phyloP scores from a whole-genome alignment of 1,140 invertebrate genomes.

The Rhagoletis pomonella region DNA sequence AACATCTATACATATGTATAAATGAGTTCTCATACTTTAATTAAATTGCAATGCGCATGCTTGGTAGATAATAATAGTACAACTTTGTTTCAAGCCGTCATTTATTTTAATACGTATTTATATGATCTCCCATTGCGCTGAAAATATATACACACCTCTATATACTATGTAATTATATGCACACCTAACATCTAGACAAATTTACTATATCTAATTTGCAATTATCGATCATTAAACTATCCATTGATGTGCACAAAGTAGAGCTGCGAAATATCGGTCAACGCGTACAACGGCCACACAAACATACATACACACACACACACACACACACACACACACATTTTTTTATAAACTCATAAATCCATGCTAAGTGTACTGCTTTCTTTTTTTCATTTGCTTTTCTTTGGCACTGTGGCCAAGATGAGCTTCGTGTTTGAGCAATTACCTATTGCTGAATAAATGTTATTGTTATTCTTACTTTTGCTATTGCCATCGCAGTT shows the following conservation, averaged over 20 bases:
- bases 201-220: background rate
- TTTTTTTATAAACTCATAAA: background rate
- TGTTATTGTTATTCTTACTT: slow-evolving; percentile 19
- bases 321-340: background rate
- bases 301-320: background rate
- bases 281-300: background rate
- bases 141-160: no score
- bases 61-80: no score
- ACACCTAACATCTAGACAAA: no score
- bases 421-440: slow-evolving; percentile 4
- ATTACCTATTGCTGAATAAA: background rate
- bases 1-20: no score
- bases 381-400: slow-evolving; percentile 2
- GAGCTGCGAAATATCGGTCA: slow-evolving; percentile 31
- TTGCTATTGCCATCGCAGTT: background rate
- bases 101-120: no score
- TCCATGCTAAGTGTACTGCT: slow-evolving; percentile 18
- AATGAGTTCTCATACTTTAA: no score
- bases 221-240: slow-evolving; percentile 44
- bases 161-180: no score
- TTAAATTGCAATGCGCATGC: no score
- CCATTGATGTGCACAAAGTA: slow-evolving; percentile 42
- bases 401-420: background rate
- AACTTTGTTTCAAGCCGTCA: no score
- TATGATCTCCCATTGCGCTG: no score